phyloP scores from a whole-genome alignment of 1,140 invertebrate genomes.

The Formica exsecta region DNA sequence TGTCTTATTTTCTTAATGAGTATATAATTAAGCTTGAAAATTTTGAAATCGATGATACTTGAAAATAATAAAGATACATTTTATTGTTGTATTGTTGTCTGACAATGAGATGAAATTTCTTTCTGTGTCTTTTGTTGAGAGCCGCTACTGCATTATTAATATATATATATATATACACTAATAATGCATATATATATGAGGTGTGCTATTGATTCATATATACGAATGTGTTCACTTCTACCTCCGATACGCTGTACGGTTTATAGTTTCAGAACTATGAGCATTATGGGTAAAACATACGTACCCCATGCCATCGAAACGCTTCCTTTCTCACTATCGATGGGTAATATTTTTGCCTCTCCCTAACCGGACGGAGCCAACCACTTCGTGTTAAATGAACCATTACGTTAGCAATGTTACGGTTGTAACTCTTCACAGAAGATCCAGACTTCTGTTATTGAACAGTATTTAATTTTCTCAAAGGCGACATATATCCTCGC shows the following conservation, averaged over 20 bases:
- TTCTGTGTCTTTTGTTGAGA: not conserved
- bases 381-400: slow-evolving; percentile 72
- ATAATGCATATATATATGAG: slow-evolving; percentile 20
- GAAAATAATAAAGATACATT: not conserved
- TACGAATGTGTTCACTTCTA: slow-evolving; percentile 23
- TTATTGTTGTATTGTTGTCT: not conserved
- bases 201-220: slow-evolving; percentile 21
- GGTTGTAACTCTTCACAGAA: slow-evolving; percentile 65
- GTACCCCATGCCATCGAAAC: slow-evolving; percentile 52
- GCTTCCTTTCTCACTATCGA: slow-evolving; percentile 66
- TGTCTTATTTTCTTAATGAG: not conserved
- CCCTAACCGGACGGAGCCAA: slow-evolving; percentile 72
- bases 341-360: slow-evolving; percentile 72
- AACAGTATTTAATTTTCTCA: slow-evolving; percentile 70
- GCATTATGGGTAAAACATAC: slow-evolving; percentile 52
- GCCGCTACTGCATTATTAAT: slow-evolving; percentile 31
- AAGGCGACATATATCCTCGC: slow-evolving; percentile 4
- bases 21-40: not conserved
- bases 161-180: not conserved
- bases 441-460: slow-evolving; percentile 71
- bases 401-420: slow-evolving; percentile 69
- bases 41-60: not conserved
- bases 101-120: not conserved
- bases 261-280: slow-evolving; percentile 33
- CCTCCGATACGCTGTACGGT: not conserved